Evolutionary conservation across 1,140 invertebrate genomes (phyloP).

Genomic region (Drosophila watanabei): DNA sequence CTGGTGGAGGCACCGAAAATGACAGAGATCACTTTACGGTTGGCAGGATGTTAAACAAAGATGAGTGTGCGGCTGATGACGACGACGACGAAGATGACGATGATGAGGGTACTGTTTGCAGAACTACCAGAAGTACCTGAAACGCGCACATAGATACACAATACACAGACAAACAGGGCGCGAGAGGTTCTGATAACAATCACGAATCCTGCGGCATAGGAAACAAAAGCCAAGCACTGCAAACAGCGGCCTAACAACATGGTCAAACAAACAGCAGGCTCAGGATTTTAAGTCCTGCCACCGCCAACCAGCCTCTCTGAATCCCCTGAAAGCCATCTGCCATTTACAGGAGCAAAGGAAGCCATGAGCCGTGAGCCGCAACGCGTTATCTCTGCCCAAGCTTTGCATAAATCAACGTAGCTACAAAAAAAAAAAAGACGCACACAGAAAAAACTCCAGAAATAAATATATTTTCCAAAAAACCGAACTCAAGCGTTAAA

Average conservation of each 20-base stretch:
- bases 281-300: slow-evolving; percentile 41
- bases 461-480: slow-evolving; percentile 45
- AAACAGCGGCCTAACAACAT: slow-evolving; percentile 53
- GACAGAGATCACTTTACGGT: slow-evolving; percentile 73
- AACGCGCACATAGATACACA: slow-evolving; percentile 13
- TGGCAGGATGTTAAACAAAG: slow-evolving; percentile 74
- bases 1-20: slow-evolving; percentile 27
- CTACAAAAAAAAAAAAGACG: slow-evolving; percentile 23
- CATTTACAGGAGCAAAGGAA: slow-evolving; percentile 33
- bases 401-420: slow-evolving; percentile 80
- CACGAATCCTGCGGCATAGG: slow-evolving; percentile 40
- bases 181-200: slow-evolving; percentile 65
- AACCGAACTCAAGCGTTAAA: slow-evolving; percentile 80
- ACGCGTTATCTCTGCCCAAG: slow-evolving; percentile 72
- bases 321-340: slow-evolving; percentile 42
- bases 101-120: slow-evolving; percentile 77
- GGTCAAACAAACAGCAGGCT: slow-evolving; percentile 64
- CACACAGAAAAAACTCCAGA: slow-evolving; percentile 32
- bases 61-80: slow-evolving; percentile 57
- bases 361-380: slow-evolving; percentile 56
- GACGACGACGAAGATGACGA: slow-evolving; percentile 55
- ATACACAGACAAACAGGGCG: slow-evolving; percentile 58
- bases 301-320: not conserved
- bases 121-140: slow-evolving; percentile 52
- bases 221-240: slow-evolving; percentile 70